These are phyloP conservation scores for Orycteropus afer DNA, from an alignment of 2,113 vertebrate genomes.

Conservation along the genomic window DNA sequence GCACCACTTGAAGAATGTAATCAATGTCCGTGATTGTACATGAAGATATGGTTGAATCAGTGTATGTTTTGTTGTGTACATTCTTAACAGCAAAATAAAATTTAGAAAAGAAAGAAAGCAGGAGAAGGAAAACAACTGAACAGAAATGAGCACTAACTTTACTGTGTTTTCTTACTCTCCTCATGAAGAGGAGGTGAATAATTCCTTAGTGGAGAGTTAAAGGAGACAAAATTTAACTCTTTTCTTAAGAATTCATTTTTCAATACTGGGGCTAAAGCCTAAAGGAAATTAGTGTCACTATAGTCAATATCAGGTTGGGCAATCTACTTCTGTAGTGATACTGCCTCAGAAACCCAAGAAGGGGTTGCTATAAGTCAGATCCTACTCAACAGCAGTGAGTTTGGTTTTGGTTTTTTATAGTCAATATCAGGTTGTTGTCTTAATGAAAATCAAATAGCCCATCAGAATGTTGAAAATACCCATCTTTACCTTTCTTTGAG, in stretches of 20 bases:
- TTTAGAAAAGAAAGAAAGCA: neutral
- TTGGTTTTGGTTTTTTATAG: no score
- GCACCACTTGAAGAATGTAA: neutral
- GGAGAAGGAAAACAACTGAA: conserved; percentile 19
- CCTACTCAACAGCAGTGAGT: no score
- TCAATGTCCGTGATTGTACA: neutral
- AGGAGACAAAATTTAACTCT: conserved; percentile 6
- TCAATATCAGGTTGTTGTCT: neutral
- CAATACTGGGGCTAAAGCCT: neutral
- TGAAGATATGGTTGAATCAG: neutral
- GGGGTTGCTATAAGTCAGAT: no score
- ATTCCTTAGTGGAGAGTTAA: neutral
- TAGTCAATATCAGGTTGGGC: neutral
- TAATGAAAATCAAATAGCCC: neutral
- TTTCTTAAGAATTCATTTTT: neutral
- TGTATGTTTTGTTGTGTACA: no score
- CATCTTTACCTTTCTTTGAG: neutral
- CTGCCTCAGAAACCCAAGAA: no score
- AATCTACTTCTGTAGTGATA: no score
- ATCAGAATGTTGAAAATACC: conserved; percentile 8
- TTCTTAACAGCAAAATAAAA: neutral
- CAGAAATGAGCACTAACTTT: neutral
- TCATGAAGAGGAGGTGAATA: neutral
- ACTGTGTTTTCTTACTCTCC: neutral
- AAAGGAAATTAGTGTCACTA: neutral